Percentiles rank a stretch among this genome's conserved stretches.
phyloP scores from a whole-genome alignment of 2,113 vertebrate genomes.

The Vimba vimba region DNA sequence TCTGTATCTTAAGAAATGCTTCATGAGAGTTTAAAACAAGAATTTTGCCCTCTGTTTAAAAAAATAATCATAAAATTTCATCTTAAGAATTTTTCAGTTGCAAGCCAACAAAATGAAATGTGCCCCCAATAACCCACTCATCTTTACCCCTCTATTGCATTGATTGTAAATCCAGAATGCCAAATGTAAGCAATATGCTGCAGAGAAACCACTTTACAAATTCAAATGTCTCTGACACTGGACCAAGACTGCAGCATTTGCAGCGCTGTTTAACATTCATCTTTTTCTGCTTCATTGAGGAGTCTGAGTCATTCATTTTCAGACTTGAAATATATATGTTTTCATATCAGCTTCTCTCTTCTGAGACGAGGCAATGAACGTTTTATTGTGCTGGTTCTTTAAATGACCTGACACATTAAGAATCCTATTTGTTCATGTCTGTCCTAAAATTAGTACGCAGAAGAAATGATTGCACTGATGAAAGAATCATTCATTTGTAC shows the following conservation, averaged over 20 bases:
- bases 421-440: neutral
- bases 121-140: neutral
- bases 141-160: neutral
- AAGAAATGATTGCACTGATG: neutral
- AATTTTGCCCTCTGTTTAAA: neutral
- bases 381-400: neutral
- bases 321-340: constrained; percentile 16
- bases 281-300: neutral
- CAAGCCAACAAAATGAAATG: neutral
- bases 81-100: neutral
- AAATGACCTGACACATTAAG: neutral
- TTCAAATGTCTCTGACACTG: neutral
- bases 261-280: neutral
- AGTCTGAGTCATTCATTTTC: constrained; percentile 5
- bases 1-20: neutral
- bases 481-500: constrained; percentile 14
- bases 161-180: neutral
- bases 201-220: neutral
- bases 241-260: neutral
- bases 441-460: neutral
- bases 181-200: neutral
- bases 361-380: neutral
- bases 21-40: neutral
- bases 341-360: neutral
- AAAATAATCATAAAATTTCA: neutral